Evolutionary conservation across 2,888 invertebrate species (phyloP).

Genomic region (Nesidiocoris tenuis): DNA sequence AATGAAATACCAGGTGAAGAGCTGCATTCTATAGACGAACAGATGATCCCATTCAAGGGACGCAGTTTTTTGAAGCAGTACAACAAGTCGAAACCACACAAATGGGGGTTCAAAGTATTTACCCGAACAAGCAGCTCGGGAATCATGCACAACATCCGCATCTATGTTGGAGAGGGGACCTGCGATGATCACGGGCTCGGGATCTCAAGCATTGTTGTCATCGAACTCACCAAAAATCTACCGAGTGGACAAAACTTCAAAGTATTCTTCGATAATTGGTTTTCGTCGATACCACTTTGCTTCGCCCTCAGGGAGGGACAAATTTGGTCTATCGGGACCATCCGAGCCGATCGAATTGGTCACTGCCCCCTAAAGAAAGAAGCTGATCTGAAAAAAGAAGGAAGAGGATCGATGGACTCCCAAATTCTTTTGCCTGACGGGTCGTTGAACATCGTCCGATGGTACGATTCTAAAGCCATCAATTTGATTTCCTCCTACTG

Average conservation of each 20-base stretch:
- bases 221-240: conserved; percentile 46
- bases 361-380: conserved; percentile 45
- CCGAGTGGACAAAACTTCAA: conserved; percentile 44
- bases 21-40: conserved; percentile 51
- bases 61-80: conserved; percentile 50
- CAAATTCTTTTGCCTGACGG: conserved; percentile 21
- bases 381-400: conserved; percentile 48
- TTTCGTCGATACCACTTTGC: conserved; percentile 42
- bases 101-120: conserved; percentile 46
- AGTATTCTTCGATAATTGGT: conserved; percentile 47
- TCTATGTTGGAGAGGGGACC: conserved; percentile 52
- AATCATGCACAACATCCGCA: conserved; percentile 51
- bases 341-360: conserved; percentile 40
- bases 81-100: conserved; percentile 44
- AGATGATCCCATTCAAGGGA: conserved; percentile 52
- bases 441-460: conserved; percentile 49
- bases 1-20: conserved; percentile 49
- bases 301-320: conserved; percentile 47
- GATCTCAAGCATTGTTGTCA: too few species aligned
- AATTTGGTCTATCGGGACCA: conserved; percentile 48
- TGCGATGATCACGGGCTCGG: conserved; percentile 49
- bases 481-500: conserved; percentile 51
- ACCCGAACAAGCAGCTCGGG: conserved; percentile 45
- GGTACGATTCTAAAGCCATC: conserved; percentile 51
- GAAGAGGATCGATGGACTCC: conserved; percentile 50